These are phyloP conservation scores for Seriola dumerili DNA, from an alignment of 2,113 vertebrate genomes.

Conservation along the genomic window DNA sequence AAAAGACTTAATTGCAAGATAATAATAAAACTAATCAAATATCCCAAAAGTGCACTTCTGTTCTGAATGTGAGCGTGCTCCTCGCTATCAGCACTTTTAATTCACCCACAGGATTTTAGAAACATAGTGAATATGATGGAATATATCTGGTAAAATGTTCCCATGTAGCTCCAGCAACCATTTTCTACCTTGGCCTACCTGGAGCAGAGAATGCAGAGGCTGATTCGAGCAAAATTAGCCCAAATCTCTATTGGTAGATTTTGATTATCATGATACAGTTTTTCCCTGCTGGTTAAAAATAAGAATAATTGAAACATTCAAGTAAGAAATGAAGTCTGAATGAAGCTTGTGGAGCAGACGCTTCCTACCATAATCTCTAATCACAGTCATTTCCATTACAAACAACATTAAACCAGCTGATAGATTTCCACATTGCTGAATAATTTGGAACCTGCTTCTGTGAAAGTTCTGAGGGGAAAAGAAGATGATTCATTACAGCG, in stretches of 20 bases:
- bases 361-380: background rate
- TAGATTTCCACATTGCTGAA: background rate
- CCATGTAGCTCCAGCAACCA: background rate
- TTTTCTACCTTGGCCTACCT: background rate
- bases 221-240: slow-evolving; percentile 19
- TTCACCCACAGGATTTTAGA: slow-evolving; percentile 17
- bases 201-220: background rate
- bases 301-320: background rate
- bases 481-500: background rate
- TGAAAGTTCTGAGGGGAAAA: background rate
- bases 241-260: background rate
- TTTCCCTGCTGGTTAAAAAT: background rate
- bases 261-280: background rate
- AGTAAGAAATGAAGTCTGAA: background rate
- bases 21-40: slow-evolving; percentile 4
- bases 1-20: slow-evolving; percentile 11
- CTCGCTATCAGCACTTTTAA: slow-evolving; percentile 11
- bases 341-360: background rate
- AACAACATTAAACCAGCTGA: background rate
- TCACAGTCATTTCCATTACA: background rate
- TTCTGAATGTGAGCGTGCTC: background rate
- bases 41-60: background rate
- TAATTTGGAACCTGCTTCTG: background rate
- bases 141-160: background rate
- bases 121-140: slow-evolving; percentile 15